Evolutionary conservation across 2,797 vertebrate species (phyloP).

Genomic region (Anguilla megastoma): DNA sequence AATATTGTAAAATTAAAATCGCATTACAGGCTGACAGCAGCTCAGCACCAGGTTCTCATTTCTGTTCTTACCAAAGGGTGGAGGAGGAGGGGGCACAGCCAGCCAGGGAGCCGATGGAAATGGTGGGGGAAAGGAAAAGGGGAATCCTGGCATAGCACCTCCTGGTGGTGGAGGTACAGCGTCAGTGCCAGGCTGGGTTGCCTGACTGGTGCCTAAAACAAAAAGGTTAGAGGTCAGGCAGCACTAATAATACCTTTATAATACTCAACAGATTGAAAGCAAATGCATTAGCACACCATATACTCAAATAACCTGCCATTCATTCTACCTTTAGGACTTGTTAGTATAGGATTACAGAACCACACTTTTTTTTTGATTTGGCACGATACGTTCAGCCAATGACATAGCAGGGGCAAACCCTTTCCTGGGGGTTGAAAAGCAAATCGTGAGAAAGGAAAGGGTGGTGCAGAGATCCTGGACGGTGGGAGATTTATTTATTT

Average conservation of each 20-base stretch:
- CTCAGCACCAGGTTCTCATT: neutral
- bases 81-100: slow-evolving; percentile 89
- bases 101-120: slow-evolving; percentile 83
- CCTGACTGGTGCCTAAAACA: slow-evolving; percentile 58
- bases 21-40: neutral
- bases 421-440: too few species aligned
- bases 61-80: slow-evolving; percentile 81
- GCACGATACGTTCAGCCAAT: too few species aligned
- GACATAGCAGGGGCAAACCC: too few species aligned
- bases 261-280: neutral
- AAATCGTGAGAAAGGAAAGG: too few species aligned
- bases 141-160: slow-evolving; percentile 75
- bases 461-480: too few species aligned
- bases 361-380: too few species aligned
- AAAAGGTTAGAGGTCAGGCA: neutral
- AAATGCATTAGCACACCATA: neutral
- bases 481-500: too few species aligned
- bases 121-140: slow-evolving; percentile 82
- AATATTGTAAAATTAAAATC: neutral
- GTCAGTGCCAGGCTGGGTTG: slow-evolving; percentile 62
- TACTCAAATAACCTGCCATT: neutral
- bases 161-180: slow-evolving; percentile 60
- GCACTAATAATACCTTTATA: neutral
- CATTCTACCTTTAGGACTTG: too few species aligned
- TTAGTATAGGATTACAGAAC: too few species aligned